Conservation (phyloP, 2,888 invertebrate genomes). For the Byasa hedistus region DNA sequence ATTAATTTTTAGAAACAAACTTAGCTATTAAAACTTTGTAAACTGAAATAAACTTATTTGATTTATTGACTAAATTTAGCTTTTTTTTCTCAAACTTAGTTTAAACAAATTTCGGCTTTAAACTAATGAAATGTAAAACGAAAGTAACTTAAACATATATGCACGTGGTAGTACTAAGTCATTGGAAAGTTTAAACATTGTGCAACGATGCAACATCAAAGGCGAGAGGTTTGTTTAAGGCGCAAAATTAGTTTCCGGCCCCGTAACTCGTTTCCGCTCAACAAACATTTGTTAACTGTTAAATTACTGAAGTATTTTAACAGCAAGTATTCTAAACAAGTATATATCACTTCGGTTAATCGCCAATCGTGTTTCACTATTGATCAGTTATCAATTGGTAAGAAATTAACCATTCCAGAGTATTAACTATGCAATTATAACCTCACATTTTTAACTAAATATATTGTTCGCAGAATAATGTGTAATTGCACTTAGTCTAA, state of each 20-base stretch:
- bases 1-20: no score
- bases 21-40: no score
- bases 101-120: neutral
- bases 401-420: no score
- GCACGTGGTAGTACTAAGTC: neutral
- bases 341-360: neutral
- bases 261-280: neutral
- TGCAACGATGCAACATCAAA: slow-evolving; percentile 30
- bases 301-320: slow-evolving; percentile 4
- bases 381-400: no score
- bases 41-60: no score
- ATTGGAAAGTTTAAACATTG: slow-evolving; percentile 15
- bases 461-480: no score
- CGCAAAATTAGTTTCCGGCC: slow-evolving; percentile 23
- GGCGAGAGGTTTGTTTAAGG: slow-evolving; percentile 11
- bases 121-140: neutral
- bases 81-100: no score
- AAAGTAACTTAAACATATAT: neutral
- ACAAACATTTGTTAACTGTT: slow-evolving; percentile 8
- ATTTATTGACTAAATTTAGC: no score
- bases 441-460: no score
- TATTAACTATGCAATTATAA: no score
- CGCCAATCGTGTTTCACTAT: neutral
- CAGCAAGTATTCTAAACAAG: neutral
- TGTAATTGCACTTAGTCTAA: no score